These are phyloP conservation scores for Sitta carolinensis DNA, from an alignment of 2,797 vertebrate species.

Conservation along the genomic window DNA sequence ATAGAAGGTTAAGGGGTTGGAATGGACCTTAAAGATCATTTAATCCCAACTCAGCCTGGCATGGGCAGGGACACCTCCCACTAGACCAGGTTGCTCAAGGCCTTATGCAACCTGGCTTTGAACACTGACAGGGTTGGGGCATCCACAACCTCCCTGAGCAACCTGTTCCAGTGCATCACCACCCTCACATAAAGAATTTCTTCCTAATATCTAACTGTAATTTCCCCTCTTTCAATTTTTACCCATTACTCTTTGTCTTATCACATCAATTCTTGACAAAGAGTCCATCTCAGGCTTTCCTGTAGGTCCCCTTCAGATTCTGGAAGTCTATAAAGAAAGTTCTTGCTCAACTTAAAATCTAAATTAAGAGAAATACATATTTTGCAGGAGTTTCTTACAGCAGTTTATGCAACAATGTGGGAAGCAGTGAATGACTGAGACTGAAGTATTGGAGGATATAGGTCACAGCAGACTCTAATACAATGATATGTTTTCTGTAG, in stretches of 20 bases:
- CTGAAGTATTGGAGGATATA: neutral
- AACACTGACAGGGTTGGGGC: neutral
- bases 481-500: neutral
- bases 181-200: neutral
- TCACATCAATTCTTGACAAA: neutral
- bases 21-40: neutral
- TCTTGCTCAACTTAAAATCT: neutral
- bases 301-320: neutral
- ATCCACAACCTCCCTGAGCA: neutral
- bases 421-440: neutral
- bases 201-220: neutral
- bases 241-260: neutral
- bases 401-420: neutral
- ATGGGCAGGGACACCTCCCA: neutral
- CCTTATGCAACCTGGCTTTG: neutral
- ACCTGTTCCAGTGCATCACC: neutral
- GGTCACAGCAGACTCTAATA: neutral
- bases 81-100: neutral
- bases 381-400: neutral
- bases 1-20: neutral
- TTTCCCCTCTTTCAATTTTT: neutral
- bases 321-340: neutral
- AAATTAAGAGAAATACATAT: neutral
- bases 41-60: neutral
- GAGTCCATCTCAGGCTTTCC: neutral